phyloP scores from a whole-genome alignment of 2,888 invertebrate genomes.

The Kuschelorhynchus macadamiae region DNA sequence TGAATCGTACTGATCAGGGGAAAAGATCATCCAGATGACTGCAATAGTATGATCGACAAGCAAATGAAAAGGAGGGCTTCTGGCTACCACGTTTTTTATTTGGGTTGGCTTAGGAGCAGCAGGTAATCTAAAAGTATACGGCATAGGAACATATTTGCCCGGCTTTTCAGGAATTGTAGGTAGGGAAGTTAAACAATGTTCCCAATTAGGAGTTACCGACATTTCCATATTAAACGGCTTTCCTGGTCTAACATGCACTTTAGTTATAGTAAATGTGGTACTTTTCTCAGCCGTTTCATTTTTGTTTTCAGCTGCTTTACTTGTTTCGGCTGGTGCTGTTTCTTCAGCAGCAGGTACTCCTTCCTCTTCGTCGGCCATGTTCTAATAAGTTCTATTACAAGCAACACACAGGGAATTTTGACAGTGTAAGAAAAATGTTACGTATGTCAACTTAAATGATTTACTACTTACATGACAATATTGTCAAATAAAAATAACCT shows the following conservation, averaged over 20 bases:
- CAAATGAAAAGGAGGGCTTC: slow-evolving; percentile 66
- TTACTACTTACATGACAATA: too few species aligned
- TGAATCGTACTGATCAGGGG: slow-evolving; percentile 53
- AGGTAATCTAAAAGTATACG: slow-evolving; percentile 64
- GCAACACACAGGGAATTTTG: background rate
- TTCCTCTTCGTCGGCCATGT: too few species aligned
- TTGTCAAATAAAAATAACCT: too few species aligned
- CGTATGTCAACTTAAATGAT: too few species aligned
- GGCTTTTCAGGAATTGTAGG: slow-evolving; percentile 52
- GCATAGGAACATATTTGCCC: slow-evolving; percentile 58
- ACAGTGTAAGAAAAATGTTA: too few species aligned
- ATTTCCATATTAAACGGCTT: slow-evolving; percentile 42
- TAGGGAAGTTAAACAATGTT: slow-evolving; percentile 49
- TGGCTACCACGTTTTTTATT: slow-evolving; percentile 56
- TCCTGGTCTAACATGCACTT: slow-evolving; percentile 52
- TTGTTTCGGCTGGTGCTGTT: background rate
- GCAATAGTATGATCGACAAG: slow-evolving; percentile 68
- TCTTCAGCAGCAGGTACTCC: background rate
- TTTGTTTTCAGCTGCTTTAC: slow-evolving; percentile 7
- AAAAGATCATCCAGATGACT: slow-evolving; percentile 68
- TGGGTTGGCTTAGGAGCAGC: slow-evolving; percentile 51
- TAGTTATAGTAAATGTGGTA: slow-evolving; percentile 48
- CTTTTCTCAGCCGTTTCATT: slow-evolving; percentile 30
- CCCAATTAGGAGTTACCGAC: slow-evolving; percentile 25
- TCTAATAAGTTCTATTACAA: background rate